These are phyloP conservation scores for Nannoperca obscura DNA, from an alignment of 2,797 vertebrate species.

Conservation along the genomic window DNA sequence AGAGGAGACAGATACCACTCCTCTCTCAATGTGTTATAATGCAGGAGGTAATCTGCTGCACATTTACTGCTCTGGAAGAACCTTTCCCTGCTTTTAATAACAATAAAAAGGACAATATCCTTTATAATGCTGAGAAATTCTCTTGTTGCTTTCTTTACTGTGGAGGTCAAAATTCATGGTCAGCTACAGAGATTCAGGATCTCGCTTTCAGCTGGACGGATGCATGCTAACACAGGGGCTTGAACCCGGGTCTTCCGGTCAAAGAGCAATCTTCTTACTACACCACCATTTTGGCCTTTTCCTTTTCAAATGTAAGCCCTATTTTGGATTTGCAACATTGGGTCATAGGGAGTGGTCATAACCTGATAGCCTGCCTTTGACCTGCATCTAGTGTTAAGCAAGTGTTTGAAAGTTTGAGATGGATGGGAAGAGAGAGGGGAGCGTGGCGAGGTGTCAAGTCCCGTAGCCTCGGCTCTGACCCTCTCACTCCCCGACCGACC, in stretches of 20 bases:
- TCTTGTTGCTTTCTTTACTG: conserved; percentile 6
- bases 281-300: conserved; percentile 59
- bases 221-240: conserved; percentile 48
- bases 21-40: background rate
- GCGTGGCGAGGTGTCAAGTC: conserved; percentile 74
- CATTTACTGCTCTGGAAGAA: background rate
- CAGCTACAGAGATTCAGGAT: conserved; percentile 24
- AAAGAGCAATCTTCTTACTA: conserved; percentile 52
- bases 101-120: conserved; percentile 22
- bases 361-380: conserved; percentile 65
- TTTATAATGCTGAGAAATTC: conserved; percentile 9
- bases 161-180: conserved; percentile 40
- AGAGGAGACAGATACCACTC: background rate
- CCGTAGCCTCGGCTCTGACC: conserved; percentile 65
- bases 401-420: conserved; percentile 52
- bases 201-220: conserved; percentile 38
- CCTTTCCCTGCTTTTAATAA: conserved; percentile 38
- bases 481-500: conserved; percentile 64
- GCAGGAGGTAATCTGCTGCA: background rate
- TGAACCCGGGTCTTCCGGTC: conserved; percentile 57
- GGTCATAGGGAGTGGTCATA: conserved; percentile 72
- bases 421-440: conserved; percentile 62
- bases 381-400: conserved; percentile 56
- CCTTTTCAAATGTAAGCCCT: conserved; percentile 54
- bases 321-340: conserved; percentile 49